These are phyloP conservation scores for Ormyrus labotus DNA, from an alignment of 2,888 invertebrate species.

Conservation along the genomic window DNA sequence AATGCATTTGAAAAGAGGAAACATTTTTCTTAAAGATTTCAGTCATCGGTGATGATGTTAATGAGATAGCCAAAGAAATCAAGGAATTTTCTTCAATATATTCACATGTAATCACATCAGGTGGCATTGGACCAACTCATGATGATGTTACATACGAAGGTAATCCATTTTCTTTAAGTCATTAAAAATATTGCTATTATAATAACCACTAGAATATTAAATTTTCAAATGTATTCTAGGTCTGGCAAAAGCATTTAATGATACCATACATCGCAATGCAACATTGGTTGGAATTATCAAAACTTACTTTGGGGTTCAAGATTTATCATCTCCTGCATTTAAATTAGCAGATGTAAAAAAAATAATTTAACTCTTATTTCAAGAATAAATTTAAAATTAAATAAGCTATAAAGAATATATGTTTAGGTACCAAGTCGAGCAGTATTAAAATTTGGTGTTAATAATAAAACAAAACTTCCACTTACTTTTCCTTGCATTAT, in stretches of 20 bases:
- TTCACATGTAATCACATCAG: conserved; percentile 84
- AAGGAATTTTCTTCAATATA: conserved; percentile 79
- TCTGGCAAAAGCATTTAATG: conserved; percentile 78
- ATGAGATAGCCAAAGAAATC: conserved; percentile 82
- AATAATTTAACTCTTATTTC: conserved; percentile 10
- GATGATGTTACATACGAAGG: conserved; percentile 87
- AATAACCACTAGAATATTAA: not conserved
- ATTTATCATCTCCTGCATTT: conserved; percentile 74
- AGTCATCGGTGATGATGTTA: conserved; percentile 82
- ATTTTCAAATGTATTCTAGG: conserved; percentile 68
- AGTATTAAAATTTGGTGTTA: conserved; percentile 73
- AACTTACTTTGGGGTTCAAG: conserved; percentile 73
- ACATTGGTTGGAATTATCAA: conserved; percentile 75
- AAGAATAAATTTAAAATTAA: conserved; percentile 14
- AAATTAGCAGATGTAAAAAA: conserved; percentile 72
- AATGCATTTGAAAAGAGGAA: conserved; percentile 45
- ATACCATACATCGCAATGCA: conserved; percentile 75
- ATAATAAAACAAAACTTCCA: conserved; percentile 63
- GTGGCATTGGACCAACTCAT: conserved; percentile 88
- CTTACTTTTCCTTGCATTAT: conserved; percentile 76
- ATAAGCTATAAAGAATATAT: conserved; percentile 62
- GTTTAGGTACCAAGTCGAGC: conserved; percentile 77
- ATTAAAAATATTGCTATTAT: conserved; percentile 22
- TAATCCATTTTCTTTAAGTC: conserved; percentile 51
- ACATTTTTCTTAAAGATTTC: conserved; percentile 77